Percentiles rank a stretch among this genome's conserved stretches.
phyloP scores from a whole-genome alignment of 2,113 vertebrate genomes.

The Onychorhynchus coronatus region DNA sequence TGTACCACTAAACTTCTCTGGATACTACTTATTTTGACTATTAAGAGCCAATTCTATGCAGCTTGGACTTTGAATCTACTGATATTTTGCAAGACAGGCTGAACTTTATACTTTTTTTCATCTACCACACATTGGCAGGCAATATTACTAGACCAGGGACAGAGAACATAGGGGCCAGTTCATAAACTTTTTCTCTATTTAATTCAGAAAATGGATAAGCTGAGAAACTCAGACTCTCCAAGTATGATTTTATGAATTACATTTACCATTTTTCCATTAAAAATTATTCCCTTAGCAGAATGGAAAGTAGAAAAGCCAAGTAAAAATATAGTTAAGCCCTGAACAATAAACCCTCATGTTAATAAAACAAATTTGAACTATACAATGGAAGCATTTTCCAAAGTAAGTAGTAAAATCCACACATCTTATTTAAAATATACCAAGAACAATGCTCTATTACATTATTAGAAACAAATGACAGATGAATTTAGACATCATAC shows the following conservation, averaged over 20 bases:
- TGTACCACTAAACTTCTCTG: background rate
- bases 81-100: background rate
- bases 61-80: constrained; percentile 9
- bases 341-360: background rate
- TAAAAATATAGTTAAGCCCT: background rate
- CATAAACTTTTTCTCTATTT: background rate
- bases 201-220: background rate
- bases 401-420: background rate
- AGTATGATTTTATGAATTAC: background rate
- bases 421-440: background rate
- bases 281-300: background rate
- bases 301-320: background rate
- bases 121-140: background rate
- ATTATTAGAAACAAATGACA: background rate
- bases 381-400: background rate
- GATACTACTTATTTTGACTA: background rate
- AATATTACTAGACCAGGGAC: background rate
- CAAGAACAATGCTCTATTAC: background rate
- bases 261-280: background rate
- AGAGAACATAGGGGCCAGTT: background rate
- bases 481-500: background rate
- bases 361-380: background rate
- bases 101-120: background rate
- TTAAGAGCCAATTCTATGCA: background rate
- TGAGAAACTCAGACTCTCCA: background rate